A percentile compares a stretch with the other conserved stretches of the same genome.
Conservation (phyloP, 2,888 invertebrate genomes). For the Anagyrus pseudococci region DNA sequence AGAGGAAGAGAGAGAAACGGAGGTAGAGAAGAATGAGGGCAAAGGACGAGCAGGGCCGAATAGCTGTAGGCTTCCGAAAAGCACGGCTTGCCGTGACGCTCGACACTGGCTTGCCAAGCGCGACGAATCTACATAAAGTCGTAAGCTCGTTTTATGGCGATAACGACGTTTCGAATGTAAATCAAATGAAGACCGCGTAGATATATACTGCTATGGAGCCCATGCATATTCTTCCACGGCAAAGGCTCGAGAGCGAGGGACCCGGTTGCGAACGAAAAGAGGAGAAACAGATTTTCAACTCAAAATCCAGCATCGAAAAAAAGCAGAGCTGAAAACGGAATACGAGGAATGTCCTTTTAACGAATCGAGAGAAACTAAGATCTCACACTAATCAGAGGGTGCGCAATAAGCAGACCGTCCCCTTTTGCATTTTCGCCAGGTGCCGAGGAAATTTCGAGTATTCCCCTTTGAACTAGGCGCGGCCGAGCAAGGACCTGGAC, state of each 20-base stretch:
- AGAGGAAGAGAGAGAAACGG: background rate
- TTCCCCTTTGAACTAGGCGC: conserved; percentile 8
- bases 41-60: background rate
- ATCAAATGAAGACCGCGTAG: conserved; percentile 7
- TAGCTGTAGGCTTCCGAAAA: too few relatives aligned
- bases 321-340: too few relatives aligned
- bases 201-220: background rate
- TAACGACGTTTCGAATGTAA: conserved; percentile 25
- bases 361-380: too few relatives aligned
- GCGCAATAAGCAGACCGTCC: too few relatives aligned
- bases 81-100: too few relatives aligned
- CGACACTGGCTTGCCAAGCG: background rate
- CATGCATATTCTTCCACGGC: background rate
- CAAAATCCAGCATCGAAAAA: too few relatives aligned
- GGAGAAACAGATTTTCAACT: conserved; percentile 10
- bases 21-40: conserved; percentile 2
- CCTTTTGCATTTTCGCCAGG: conserved; percentile 1
- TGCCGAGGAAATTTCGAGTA: conserved; percentile 9
- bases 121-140: conserved; percentile 21
- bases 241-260: background rate
- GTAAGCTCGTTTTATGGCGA: conserved; percentile 24
- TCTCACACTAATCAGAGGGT: too few relatives aligned
- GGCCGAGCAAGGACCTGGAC: background rate
- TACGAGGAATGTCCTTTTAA: too few relatives aligned
- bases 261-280: background rate